Evolutionary conservation across 2,113 vertebrate genomes (phyloP).

Genomic region (Sminthopsis crassicaudata): DNA sequence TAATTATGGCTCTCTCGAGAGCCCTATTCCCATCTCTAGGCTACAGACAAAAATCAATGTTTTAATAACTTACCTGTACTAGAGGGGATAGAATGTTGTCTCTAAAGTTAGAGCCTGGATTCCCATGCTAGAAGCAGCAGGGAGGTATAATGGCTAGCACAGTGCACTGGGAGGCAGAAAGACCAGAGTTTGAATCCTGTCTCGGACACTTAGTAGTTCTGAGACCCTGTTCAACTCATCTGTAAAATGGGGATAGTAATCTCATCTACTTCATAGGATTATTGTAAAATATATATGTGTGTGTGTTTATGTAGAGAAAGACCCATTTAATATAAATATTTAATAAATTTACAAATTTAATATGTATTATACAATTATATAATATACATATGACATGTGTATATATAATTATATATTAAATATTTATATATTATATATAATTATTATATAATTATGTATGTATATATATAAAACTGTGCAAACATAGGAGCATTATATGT

Average conservation of each 20-base stretch:
- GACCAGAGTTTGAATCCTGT: neutral
- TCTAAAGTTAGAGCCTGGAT: neutral
- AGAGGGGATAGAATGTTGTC: neutral
- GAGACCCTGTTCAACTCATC: neutral
- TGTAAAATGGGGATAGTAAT: neutral
- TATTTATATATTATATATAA: too few relatives aligned
- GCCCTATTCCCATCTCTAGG: neutral
- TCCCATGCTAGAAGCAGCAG: neutral
- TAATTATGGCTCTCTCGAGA: too few relatives aligned
- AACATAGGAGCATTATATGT: neutral
- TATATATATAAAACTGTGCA: neutral
- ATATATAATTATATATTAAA: too few relatives aligned
- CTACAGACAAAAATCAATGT: neutral
- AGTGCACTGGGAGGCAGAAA: neutral
- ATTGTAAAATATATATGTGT: neutral
- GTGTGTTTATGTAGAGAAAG: neutral
- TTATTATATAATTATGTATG: too few relatives aligned
- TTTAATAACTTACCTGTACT: neutral
- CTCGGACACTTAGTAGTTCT: neutral
- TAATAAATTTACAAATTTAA: too few relatives aligned
- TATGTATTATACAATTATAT: too few relatives aligned
- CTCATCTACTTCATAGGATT: neutral
- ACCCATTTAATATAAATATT: neutral
- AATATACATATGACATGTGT: too few relatives aligned
- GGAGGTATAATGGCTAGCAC: neutral